Conservation (phyloP, 2,113 vertebrate genomes). For the Corapipo altera region DNA sequence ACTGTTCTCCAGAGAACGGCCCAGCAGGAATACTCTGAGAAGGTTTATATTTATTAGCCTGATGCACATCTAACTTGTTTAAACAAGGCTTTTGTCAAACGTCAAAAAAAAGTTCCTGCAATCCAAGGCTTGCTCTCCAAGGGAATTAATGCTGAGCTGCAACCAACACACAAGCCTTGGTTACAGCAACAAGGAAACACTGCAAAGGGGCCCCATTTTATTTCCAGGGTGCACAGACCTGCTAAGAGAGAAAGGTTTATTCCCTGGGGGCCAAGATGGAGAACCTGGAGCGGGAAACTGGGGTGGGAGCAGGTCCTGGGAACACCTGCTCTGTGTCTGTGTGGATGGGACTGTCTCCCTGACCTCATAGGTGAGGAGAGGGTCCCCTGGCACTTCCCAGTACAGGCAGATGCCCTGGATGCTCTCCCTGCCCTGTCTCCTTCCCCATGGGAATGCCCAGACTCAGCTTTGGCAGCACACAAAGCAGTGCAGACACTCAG, state of each 20-base stretch:
- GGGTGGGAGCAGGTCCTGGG: neutral
- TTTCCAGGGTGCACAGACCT: neutral
- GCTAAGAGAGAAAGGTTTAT: neutral
- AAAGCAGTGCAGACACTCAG: neutral
- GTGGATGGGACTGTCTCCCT: neutral
- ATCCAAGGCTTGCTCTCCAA: conserved; percentile 47
- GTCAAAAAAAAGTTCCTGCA: neutral
- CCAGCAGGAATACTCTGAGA: neutral
- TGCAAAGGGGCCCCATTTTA: neutral
- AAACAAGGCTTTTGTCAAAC: conserved; percentile 49
- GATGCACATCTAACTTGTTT: conserved; percentile 50
- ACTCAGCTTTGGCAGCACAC: fast-evolving
- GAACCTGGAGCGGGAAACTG: neutral
- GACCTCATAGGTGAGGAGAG: fast-evolving
- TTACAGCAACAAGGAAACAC: conserved; percentile 7
- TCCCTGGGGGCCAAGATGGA: neutral
- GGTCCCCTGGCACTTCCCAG: neutral
- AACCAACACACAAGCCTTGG: neutral
- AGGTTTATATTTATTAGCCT: conserved; percentile 28
- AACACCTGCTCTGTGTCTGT: fast-evolving
- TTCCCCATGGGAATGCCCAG: fast-evolving
- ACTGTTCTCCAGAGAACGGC: conserved; percentile 11
- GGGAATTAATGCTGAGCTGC: conserved; percentile 48
- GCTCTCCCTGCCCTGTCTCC: fast-evolving
- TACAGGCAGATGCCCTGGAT: neutral